Evolutionary conservation across 2,113 vertebrate species (phyloP).

Genomic region (Melanerpes aurifrons): DNA sequence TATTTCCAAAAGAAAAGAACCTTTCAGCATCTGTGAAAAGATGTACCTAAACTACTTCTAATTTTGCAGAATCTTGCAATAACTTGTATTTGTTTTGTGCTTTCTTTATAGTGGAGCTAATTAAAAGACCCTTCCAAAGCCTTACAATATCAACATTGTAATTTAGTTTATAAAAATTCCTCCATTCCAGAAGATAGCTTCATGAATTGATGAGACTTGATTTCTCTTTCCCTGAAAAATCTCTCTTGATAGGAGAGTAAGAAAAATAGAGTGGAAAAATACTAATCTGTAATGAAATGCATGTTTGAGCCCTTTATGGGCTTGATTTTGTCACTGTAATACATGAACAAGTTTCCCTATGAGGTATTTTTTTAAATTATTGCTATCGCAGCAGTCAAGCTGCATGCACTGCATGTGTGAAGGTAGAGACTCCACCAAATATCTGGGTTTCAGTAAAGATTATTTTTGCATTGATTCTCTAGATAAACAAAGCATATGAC

Average conservation of each 20-base stretch:
- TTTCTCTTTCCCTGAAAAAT: not conserved
- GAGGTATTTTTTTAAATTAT: not conserved
- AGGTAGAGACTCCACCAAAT: not conserved
- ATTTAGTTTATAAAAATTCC: not conserved
- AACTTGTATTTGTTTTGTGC: not conserved
- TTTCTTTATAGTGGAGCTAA: not conserved
- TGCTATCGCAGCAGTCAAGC: not conserved
- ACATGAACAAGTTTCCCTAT: not conserved
- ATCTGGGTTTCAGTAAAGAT: not conserved
- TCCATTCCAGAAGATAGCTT: not conserved
- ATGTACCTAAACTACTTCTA: not conserved
- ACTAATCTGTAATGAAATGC: not conserved
- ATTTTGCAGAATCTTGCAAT: not conserved
- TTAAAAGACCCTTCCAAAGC: not conserved
- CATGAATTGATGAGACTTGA: not conserved
- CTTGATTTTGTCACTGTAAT: not conserved
- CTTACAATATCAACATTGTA: not conserved
- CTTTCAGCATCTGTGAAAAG: not conserved
- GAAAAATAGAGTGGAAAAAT: not conserved
- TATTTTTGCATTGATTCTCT: not conserved
- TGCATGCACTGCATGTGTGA: not conserved
- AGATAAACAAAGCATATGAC: not conserved
- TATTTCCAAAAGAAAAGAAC: not conserved
- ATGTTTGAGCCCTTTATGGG: not conserved
- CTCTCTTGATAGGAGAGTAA: not conserved